Evolutionary conservation across 2,888 invertebrate genomes (phyloP).

Genomic region (Dione juno): DNA sequence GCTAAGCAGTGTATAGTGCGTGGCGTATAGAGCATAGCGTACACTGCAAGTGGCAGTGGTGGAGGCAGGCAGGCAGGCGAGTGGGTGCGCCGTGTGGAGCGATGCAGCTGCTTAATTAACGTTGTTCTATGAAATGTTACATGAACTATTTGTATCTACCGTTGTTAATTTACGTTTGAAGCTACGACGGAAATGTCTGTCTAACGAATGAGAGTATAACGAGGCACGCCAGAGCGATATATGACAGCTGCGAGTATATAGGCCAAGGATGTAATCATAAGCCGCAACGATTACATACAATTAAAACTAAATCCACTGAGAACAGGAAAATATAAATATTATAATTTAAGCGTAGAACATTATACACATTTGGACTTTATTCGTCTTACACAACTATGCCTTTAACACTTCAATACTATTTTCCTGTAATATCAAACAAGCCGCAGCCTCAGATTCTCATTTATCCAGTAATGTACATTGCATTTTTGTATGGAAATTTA

Average conservation of each 20-base stretch:
- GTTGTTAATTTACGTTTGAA: background rate
- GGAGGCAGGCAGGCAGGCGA: too few relatives aligned
- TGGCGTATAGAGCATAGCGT: background rate
- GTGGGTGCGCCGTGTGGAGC: too few relatives aligned
- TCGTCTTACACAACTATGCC: too few relatives aligned
- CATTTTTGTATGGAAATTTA: background rate
- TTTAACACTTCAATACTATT: too few relatives aligned
- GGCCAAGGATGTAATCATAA: background rate
- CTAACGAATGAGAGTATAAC: background rate
- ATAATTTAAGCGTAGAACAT: too few relatives aligned
- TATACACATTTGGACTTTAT: too few relatives aligned
- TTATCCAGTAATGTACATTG: background rate
- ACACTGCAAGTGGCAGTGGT: too few relatives aligned
- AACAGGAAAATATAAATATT: too few relatives aligned
- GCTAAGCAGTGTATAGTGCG: background rate
- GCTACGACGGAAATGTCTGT: background rate
- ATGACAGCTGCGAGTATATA: background rate
- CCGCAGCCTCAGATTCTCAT: too few relatives aligned
- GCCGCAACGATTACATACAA: background rate
- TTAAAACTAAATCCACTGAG: too few relatives aligned
- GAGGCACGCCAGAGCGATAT: background rate
- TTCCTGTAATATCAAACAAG: too few relatives aligned
- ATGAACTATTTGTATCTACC: background rate
- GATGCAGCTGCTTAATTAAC: constrained; percentile 3
- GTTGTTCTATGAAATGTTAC: background rate